Conservation (phyloP, 2,797 vertebrate species). For the Tachyglossus aculeatus region DNA sequence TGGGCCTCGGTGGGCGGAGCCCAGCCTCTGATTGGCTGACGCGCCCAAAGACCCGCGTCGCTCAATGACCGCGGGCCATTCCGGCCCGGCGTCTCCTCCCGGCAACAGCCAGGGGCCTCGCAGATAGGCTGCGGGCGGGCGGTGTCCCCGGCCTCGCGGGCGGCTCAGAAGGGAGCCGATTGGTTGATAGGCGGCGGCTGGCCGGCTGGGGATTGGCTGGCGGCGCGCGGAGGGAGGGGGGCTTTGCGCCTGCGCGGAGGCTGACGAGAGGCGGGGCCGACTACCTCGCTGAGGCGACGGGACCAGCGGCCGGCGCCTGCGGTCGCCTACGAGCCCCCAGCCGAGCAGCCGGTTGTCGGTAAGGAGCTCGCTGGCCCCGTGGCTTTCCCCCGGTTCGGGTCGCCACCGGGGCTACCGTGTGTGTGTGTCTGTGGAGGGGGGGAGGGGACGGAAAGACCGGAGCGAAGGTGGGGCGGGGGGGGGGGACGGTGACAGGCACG, state of each 20-base stretch:
- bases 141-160: neutral
- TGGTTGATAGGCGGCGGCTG: neutral
- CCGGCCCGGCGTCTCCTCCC: conserved; percentile 36
- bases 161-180: neutral
- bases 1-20: neutral
- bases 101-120: conserved; percentile 35
- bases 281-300: neutral
- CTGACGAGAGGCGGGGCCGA: conserved; percentile 34
- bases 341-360: neutral
- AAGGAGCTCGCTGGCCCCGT: neutral
- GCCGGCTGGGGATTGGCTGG: neutral
- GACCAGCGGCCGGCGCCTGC: conserved; percentile 25
- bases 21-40: conserved; percentile 32
- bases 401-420: too few relatives aligned
- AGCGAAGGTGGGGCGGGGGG: neutral
- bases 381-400: neutral
- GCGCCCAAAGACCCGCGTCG: neutral
- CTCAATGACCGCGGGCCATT: conserved; percentile 35
- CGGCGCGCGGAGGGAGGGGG: neutral
- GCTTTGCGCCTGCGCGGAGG: conserved; percentile 30
- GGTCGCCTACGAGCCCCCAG: neutral
- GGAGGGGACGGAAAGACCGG: too few relatives aligned
- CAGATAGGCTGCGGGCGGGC: conserved; percentile 21
- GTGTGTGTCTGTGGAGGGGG: too few relatives aligned
- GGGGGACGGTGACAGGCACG: conserved; percentile 12